These are phyloP conservation scores for Euproctis similis DNA, from an alignment of 2,888 invertebrate species.

Conservation along the genomic window DNA sequence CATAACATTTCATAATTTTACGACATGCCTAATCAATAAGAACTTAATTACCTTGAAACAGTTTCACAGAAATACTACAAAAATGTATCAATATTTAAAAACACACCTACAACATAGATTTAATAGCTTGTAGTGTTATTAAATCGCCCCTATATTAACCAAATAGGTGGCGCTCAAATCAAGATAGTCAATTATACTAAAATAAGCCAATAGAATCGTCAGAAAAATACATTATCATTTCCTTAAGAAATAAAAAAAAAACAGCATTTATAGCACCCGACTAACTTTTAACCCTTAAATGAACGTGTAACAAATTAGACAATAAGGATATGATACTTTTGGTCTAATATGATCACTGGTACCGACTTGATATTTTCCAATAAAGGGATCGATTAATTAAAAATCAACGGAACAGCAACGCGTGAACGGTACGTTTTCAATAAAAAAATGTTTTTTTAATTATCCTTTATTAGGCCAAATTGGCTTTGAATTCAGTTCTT, in stretches of 20 bases:
- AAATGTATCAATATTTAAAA: too few relatives aligned
- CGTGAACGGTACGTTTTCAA: constrained; percentile 59
- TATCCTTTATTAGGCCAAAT: constrained; percentile 66
- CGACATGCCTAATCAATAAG: too few relatives aligned
- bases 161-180: constrained; percentile 39
- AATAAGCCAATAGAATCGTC: constrained; percentile 29
- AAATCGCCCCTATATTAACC: too few relatives aligned
- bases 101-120: too few relatives aligned
- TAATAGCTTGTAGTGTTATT: too few relatives aligned
- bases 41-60: too few relatives aligned
- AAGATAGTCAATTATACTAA: constrained; percentile 29
- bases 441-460: constrained; percentile 70
- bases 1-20: too few relatives aligned
- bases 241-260: constrained; percentile 31
- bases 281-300: constrained; percentile 35
- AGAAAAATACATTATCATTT: constrained; percentile 28
- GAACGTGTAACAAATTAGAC: constrained; percentile 54
- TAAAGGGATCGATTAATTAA: constrained; percentile 66
- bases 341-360: constrained; percentile 42
- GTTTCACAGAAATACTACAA: too few relatives aligned
- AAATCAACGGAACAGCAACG: constrained; percentile 46
- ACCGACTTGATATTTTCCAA: constrained; percentile 40
- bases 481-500: too few relatives aligned
- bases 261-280: constrained; percentile 51
- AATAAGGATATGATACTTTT: constrained; percentile 43